These are phyloP conservation scores for Holotrichia oblita DNA, from an alignment of 1,140 invertebrate genomes.

Conservation along the genomic window DNA sequence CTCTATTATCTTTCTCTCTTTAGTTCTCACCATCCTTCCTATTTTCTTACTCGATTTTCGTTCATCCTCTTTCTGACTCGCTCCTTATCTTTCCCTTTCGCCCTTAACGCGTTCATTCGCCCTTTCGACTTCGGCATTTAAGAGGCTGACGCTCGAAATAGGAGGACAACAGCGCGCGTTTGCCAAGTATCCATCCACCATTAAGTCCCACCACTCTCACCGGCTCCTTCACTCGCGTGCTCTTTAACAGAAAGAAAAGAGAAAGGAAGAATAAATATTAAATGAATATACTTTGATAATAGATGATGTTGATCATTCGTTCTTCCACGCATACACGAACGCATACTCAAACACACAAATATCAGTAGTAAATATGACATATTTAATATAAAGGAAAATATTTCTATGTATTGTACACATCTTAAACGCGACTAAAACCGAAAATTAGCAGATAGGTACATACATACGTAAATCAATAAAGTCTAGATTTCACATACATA, in stretches of 20 bases:
- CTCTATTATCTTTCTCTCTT: slow-evolving; percentile 3
- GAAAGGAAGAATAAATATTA: slow-evolving; percentile 4
- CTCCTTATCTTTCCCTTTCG: not conserved
- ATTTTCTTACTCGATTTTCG: not conserved
- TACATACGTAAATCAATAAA: too few species aligned
- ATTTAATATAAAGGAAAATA: too few species aligned
- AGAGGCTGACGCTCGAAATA: slow-evolving; percentile 5
- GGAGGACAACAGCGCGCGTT: slow-evolving; percentile 17
- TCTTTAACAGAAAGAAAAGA: slow-evolving; percentile 29
- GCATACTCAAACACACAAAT: too few species aligned
- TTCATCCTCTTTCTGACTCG: not conserved
- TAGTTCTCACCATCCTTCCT: not conserved
- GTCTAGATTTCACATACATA: too few species aligned
- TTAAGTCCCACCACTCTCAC: slow-evolving; percentile 17
- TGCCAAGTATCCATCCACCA: slow-evolving; percentile 1
- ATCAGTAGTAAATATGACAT: too few species aligned
- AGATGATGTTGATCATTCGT: not conserved
- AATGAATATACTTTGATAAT: not conserved
- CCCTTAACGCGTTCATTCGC: not conserved
- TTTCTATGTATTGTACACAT: too few species aligned
- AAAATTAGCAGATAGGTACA: too few species aligned
- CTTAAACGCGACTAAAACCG: too few species aligned
- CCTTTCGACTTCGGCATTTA: slow-evolving; percentile 14
- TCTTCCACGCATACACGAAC: not conserved
- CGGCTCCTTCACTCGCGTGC: slow-evolving; percentile 25